phyloP scores from a whole-genome alignment of 1,140 invertebrate species.

The Apis mellifera region DNA sequence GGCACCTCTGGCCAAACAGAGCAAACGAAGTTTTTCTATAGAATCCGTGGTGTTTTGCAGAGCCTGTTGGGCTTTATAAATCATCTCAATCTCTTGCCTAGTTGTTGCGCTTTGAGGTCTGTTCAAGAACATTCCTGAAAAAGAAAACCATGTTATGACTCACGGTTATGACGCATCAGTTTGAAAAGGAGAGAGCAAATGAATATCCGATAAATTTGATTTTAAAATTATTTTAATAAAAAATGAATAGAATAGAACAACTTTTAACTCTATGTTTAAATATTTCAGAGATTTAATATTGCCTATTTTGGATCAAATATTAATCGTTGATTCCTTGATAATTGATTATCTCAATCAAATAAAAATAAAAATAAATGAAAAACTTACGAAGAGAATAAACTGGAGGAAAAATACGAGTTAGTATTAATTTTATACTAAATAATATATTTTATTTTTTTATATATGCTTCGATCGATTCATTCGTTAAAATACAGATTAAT shows the following conservation, averaged over 20 bases:
- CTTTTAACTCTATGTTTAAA: not conserved
- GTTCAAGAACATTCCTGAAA: conserved; percentile 83
- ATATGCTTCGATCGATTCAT: not conserved
- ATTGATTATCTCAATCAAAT: not conserved
- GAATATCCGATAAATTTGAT: not conserved
- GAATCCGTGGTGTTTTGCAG: conserved; percentile 86
- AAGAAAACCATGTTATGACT: conserved; percentile 20
- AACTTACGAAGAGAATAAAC: not conserved
- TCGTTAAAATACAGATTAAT: not conserved
- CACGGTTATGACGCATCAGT: conserved; percentile 30
- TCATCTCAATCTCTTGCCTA: conserved; percentile 91
- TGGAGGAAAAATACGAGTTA: conserved; percentile 1
- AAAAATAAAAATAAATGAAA: not conserved
- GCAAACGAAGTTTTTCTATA: conserved; percentile 90
- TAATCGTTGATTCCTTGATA: not conserved
- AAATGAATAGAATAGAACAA: not conserved
- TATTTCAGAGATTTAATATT: not conserved
- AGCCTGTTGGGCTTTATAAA: conserved; percentile 86
- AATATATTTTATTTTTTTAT: not conserved
- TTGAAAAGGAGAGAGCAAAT: not conserved
- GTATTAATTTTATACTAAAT: not conserved
- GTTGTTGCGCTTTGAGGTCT: conserved; percentile 89
- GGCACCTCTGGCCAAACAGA: conserved; percentile 93
- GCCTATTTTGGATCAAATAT: not conserved
- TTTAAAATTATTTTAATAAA: not conserved